Evolutionary conservation across 2,888 invertebrate genomes (phyloP), one percentile per base, ranked within the genome.

Genomic region (Plusia festucae): DNA sequence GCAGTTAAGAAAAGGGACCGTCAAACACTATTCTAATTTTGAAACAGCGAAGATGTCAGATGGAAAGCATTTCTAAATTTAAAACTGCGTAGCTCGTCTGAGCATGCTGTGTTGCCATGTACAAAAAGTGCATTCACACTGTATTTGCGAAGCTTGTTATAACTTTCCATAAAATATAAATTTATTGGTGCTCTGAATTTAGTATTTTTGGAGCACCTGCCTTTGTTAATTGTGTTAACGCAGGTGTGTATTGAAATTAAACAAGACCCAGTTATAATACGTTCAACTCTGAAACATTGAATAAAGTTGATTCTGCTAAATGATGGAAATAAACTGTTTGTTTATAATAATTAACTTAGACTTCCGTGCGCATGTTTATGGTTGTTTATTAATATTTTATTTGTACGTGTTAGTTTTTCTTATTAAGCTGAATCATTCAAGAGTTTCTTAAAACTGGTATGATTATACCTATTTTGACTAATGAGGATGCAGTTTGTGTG

Each of bases 81-180:
- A 88, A 89, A 89, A 85, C 78, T 70, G 85, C 82, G 87, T 86
- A 85, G 78, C 78, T 86, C 85, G 90, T 89, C 90, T 89, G 90
- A 82, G 90, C 86, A 85, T 81, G 85, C 79, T 82, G 78, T 83
- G 83, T 82, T 85, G 82, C 86, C 71, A 69, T 71, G 56, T 64
- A 68, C 53, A 68, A 74, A 76, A 72, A 67, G 72, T 79, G 76
- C 76, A 81, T 70, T 76, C 64, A 70, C 71, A 64, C 40, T 18
- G 44, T 24, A 57, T 77, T 79, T 59, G 67, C 64, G 46, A 71
- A 71, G 71, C 32, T 75, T 51, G 53, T 62, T 67, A 60, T 53
- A 56, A 53, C 44, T 62, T 55, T 46, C 54, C 63, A 68, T 70
- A 70, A 73, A 67, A 68, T 70, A 65, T 61, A 54, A 55, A 73